phyloP scores from a whole-genome alignment of 2,888 invertebrate species.

The Cephus spinipes region DNA sequence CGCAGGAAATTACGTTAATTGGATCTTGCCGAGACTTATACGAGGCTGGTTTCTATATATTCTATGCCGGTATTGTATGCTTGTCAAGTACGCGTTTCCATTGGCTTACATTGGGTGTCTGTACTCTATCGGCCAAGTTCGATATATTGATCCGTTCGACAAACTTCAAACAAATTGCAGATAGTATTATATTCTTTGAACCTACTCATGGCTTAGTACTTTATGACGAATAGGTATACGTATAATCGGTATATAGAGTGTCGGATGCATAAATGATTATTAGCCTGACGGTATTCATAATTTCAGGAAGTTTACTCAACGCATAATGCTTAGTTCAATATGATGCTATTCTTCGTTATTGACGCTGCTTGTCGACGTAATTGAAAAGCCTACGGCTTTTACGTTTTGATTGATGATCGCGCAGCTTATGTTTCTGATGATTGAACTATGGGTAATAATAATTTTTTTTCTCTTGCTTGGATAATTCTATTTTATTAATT shows the following conservation, averaged over 20 bases:
- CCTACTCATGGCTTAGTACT: neutral
- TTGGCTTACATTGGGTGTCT: slow-evolving; percentile 36
- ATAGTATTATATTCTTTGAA: neutral
- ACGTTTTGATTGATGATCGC: too few relatives aligned
- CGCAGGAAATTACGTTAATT: slow-evolving; percentile 54
- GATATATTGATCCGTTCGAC: slow-evolving; percentile 48
- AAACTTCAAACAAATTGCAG: slow-evolving; percentile 36
- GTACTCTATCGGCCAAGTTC: slow-evolving; percentile 35
- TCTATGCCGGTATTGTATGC: slow-evolving; percentile 32
- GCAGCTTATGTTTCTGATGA: too few relatives aligned
- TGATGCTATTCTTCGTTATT: too few relatives aligned
- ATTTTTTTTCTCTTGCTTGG: too few relatives aligned
- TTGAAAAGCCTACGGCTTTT: too few relatives aligned
- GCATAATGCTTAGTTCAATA: too few relatives aligned
- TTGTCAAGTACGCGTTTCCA: slow-evolving; percentile 29
- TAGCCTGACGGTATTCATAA: too few relatives aligned
- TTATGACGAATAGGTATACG: neutral
- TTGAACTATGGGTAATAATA: too few relatives aligned
- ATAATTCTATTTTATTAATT: too few relatives aligned
- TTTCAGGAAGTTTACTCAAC: too few relatives aligned
- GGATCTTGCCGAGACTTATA: slow-evolving; percentile 48
- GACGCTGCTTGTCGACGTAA: too few relatives aligned
- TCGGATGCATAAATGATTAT: neutral
- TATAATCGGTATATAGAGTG: neutral
- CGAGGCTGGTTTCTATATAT: slow-evolving; percentile 50